A percentile compares a stretch with the other conserved stretches of the same genome.
Conservation (phyloP, 1,140 invertebrate species). For the Sycophaga agraensis region DNA sequence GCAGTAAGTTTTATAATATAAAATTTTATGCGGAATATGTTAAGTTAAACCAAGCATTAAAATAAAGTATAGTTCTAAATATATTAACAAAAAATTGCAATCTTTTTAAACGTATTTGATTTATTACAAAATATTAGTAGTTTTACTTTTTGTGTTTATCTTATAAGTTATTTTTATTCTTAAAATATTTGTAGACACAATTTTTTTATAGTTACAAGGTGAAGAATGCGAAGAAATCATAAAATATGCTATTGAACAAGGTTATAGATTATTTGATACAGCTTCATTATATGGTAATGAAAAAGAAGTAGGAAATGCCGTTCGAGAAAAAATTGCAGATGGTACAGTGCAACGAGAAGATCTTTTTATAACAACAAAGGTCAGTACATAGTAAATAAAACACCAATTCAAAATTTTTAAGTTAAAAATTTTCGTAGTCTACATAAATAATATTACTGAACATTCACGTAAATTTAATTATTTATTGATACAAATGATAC, state of each 20-base stretch:
- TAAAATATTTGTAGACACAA: no score
- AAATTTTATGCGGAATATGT: no score
- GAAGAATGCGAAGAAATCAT: conserved; percentile 72
- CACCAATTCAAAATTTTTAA: neutral
- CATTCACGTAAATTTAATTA: neutral
- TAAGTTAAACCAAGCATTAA: no score
- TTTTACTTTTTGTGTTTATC: no score
- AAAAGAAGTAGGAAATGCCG: conserved; percentile 74
- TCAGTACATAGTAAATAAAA: conserved; percentile 39
- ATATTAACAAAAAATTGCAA: no score
- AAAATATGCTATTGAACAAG: conserved; percentile 74
- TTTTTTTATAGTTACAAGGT: conserved; percentile 61
- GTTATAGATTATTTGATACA: conserved; percentile 89
- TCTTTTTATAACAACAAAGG: conserved; percentile 80
- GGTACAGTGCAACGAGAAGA: conserved; percentile 80
- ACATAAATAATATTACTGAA: neutral
- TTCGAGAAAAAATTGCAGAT: conserved; percentile 73
- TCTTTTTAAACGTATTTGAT: no score
- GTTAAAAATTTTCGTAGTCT: neutral
- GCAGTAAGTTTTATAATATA: no score
- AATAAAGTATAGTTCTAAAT: no score
- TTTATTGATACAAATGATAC: neutral
- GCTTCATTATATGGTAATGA: conserved; percentile 85
- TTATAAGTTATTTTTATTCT: no score
- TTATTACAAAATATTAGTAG: no score